Percentiles rank a stretch among this genome's conserved stretches.
These are phyloP conservation scores for Ptyas mucosa DNA, from an alignment of 2,113 vertebrate species.

Conservation along the genomic window DNA sequence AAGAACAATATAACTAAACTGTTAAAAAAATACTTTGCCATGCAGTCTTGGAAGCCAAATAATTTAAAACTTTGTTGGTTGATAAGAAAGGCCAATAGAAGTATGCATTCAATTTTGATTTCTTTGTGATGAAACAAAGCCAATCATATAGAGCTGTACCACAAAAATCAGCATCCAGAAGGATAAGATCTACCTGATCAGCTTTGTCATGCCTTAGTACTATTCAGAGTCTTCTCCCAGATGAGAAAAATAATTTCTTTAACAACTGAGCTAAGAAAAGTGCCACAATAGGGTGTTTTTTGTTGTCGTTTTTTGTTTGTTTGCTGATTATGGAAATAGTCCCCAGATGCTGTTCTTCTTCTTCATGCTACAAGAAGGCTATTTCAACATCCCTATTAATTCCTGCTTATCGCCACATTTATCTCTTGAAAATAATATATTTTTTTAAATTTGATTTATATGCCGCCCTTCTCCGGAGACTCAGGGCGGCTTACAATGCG, in stretches of 20 bases:
- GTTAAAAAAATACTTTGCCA: background rate
- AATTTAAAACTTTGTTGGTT: background rate
- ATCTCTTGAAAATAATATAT: background rate
- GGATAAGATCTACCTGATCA: background rate
- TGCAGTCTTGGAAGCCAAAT: background rate
- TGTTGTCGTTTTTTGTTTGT: too few species aligned
- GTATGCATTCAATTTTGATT: background rate
- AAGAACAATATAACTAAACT: background rate
- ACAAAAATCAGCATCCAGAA: background rate
- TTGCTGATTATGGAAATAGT: background rate
- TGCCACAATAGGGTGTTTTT: background rate
- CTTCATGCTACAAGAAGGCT: background rate
- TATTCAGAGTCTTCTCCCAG: background rate
- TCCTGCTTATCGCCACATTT: background rate
- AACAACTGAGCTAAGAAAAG: background rate
- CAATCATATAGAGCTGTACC: background rate
- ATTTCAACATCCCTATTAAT: background rate
- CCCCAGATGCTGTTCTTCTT: background rate
- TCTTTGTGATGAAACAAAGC: background rate
- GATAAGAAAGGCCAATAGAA: background rate
- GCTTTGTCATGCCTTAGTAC: background rate
- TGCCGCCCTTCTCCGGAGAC: too few species aligned
- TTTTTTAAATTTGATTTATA: too few species aligned
- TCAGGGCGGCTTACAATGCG: too few species aligned
- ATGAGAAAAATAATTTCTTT: background rate